Evolutionary conservation across 2,797 vertebrate genomes (phyloP).

Genomic region (Halcyon leucocephala): DNA sequence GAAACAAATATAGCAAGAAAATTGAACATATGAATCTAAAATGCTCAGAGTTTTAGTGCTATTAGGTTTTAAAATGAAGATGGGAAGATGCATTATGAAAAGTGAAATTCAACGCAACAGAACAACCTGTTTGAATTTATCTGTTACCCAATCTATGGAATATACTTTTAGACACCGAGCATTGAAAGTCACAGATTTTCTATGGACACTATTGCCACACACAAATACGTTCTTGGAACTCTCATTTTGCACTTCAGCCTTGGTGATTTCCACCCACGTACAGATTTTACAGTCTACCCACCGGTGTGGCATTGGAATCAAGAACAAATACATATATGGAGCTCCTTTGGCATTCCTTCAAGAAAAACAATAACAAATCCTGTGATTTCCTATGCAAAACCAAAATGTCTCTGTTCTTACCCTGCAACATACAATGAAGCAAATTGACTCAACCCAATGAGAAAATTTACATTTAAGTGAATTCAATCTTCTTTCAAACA

Average conservation of each 20-base stretch:
- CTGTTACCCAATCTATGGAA: background rate
- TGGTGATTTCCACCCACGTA: background rate
- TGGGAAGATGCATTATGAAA: background rate
- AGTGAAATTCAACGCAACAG: background rate
- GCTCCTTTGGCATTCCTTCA: background rate
- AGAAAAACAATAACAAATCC: background rate
- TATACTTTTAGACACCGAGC: background rate
- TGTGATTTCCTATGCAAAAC: background rate
- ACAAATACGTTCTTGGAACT: background rate
- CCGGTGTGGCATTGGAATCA: background rate
- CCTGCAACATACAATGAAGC: background rate
- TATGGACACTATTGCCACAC: background rate
- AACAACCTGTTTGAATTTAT: background rate
- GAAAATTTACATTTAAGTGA: background rate
- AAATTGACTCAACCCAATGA: background rate
- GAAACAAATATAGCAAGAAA: background rate
- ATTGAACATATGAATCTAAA: background rate
- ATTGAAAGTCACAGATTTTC: background rate
- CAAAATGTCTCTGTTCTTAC: background rate
- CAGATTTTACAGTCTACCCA: background rate
- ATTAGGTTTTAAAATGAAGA: background rate
- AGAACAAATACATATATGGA: background rate
- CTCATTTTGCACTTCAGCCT: background rate
- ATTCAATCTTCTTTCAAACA: background rate
- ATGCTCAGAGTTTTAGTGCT: background rate